Conservation (phyloP, 2,113 vertebrate species). For the Coregonus clupeaformis region DNA sequence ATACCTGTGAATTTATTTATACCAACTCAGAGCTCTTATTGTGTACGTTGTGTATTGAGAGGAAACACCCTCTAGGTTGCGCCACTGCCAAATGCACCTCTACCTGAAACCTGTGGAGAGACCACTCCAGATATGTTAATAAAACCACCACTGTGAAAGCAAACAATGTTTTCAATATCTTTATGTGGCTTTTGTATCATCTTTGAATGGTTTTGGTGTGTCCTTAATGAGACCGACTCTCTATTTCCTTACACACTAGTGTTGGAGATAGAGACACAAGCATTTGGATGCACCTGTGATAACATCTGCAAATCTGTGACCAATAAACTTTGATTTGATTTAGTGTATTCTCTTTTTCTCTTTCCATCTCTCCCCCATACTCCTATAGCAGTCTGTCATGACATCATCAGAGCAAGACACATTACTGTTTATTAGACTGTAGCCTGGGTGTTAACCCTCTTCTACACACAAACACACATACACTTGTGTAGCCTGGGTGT, state of each 20-base stretch:
- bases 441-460: background rate
- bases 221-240: too few relatives aligned
- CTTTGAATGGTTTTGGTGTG: background rate
- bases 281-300: too few relatives aligned
- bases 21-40: background rate
- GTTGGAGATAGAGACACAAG: too few relatives aligned
- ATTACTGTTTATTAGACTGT: background rate
- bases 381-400: background rate
- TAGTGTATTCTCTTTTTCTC: background rate
- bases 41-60: slow-evolving; percentile 20
- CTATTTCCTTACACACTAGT: too few relatives aligned
- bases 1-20: background rate
- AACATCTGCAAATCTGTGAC: too few relatives aligned
- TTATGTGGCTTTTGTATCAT: background rate
- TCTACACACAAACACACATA: too few relatives aligned
- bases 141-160: slow-evolving; percentile 34
- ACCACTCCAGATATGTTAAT: slow-evolving; percentile 32
- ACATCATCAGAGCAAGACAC: background rate
- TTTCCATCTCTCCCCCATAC: background rate
- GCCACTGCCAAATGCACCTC: slow-evolving; percentile 9
- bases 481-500: too few relatives aligned
- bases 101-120: background rate
- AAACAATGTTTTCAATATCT: background rate
- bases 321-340: too few relatives aligned
- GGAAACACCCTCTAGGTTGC: slow-evolving; percentile 28